Percentiles rank a stretch among this genome's conserved stretches.
These are phyloP conservation scores for Amblyjoppa fuscipennis DNA, from an alignment of 2,888 invertebrate genomes.

Conservation along the genomic window DNA sequence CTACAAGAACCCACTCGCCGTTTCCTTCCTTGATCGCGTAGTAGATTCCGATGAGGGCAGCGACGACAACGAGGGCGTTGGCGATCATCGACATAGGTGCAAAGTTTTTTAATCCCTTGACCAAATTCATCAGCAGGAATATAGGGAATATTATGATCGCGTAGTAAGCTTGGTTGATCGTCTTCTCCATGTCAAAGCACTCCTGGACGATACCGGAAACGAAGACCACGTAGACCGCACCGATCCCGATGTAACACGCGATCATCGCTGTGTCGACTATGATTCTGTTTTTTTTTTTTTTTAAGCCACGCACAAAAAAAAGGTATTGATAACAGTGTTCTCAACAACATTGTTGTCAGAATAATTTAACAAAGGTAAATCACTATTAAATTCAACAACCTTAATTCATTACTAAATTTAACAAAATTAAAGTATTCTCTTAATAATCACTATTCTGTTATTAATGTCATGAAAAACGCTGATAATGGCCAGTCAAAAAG, in stretches of 20 bases:
- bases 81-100: constrained; percentile 73
- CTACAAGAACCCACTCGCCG: constrained; percentile 70
- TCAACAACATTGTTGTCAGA: not conserved
- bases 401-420: not conserved
- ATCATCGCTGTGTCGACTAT: constrained; percentile 72
- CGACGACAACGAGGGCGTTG: constrained; percentile 69
- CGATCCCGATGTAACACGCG: constrained; percentile 74
- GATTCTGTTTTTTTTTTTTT: constrained; percentile 47
- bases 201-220: constrained; percentile 74
- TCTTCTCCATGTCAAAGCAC: constrained; percentile 67
- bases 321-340: not conserved
- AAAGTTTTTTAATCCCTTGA: constrained; percentile 70
- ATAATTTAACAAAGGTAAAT: not conserved
- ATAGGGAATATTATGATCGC: constrained; percentile 74
- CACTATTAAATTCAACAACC: not conserved
- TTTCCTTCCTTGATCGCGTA: constrained; percentile 73
- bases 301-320: not conserved
- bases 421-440: not conserved
- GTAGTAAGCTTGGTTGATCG: constrained; percentile 70
- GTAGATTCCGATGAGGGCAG: constrained; percentile 71
- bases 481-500: not conserved
- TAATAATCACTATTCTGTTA: not conserved
- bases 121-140: constrained; percentile 73
- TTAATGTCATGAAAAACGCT: not conserved
- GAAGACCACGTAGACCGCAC: constrained; percentile 76